Conservation (phyloP, 2,113 vertebrate species). For the Actinemys pallida region DNA sequence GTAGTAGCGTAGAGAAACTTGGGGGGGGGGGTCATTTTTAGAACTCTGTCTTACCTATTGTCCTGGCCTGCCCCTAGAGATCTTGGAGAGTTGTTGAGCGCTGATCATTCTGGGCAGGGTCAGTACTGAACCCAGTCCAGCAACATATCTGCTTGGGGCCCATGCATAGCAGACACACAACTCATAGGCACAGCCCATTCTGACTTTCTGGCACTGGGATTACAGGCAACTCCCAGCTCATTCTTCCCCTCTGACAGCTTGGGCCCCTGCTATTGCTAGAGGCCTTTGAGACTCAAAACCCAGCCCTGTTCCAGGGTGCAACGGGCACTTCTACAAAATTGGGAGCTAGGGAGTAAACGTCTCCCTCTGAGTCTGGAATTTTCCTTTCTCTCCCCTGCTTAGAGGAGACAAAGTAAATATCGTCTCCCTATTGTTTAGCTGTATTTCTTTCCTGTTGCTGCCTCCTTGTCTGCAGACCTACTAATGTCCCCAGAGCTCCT, state of each 20-base stretch:
- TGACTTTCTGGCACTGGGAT: not conserved
- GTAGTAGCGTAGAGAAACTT: not conserved
- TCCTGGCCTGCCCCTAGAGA: not conserved
- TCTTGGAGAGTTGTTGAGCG: not conserved
- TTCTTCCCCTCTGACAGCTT: not conserved
- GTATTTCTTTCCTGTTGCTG: not conserved
- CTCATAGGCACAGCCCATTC: not conserved
- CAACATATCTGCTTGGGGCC: not conserved
- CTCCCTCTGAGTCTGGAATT: not conserved
- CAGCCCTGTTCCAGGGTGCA: not conserved
- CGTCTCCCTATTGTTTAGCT: not conserved
- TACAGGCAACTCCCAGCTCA: not conserved
- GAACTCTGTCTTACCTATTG: not conserved
- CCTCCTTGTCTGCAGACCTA: not conserved
- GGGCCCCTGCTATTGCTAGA: rapidly evolving
- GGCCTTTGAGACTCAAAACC: not conserved
- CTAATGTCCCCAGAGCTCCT: not conserved
- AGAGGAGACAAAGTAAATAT: not conserved
- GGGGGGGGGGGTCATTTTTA: not conserved
- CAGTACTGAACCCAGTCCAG: not conserved
- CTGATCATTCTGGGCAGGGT: not conserved
- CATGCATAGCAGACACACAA: rapidly evolving
- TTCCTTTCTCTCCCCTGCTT: not conserved
- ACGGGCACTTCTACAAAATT: not conserved
- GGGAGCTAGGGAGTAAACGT: not conserved